Conservation (phyloP, 2,888 invertebrate genomes). For the Phyllotreta striolata region DNA sequence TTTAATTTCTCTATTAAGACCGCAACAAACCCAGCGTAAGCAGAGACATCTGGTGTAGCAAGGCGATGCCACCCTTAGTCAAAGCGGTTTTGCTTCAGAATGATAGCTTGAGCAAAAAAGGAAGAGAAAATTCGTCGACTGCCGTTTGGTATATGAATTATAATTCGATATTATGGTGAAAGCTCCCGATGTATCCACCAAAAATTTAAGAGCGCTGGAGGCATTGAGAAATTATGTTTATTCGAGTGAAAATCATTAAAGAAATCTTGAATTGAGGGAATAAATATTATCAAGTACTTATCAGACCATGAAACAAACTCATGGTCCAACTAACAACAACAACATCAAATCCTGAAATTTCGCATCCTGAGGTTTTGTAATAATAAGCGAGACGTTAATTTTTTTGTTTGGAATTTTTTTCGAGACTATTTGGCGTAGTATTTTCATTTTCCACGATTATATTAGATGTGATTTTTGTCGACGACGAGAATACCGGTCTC, state of each 20-base stretch:
- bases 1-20: slow-evolving; percentile 47
- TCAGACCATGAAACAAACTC: too few species aligned
- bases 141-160: slow-evolving; percentile 11
- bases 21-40: slow-evolving; percentile 39
- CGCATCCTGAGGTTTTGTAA: slow-evolving; percentile 28
- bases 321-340: slow-evolving; percentile 16
- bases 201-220: too few species aligned
- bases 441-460: slow-evolving; percentile 30
- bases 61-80: slow-evolving; percentile 27
- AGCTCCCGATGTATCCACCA: too few species aligned
- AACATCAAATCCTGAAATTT: slow-evolving; percentile 18
- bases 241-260: too few species aligned
- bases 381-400: slow-evolving; percentile 33
- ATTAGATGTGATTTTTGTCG: slow-evolving; percentile 28
- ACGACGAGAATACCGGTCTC: slow-evolving; percentile 2
- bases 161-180: too few species aligned
- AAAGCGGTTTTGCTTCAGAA: slow-evolving; percentile 29
- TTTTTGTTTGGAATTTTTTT: slow-evolving; percentile 25
- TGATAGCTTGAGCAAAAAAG: slow-evolving; percentile 24
- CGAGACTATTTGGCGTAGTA: slow-evolving; percentile 23
- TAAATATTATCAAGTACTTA: too few species aligned
- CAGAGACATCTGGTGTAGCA: slow-evolving; percentile 41
- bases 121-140: neutral
- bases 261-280: too few species aligned
- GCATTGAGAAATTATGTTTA: too few species aligned